phyloP scores from a whole-genome alignment of 2,888 invertebrate genomes.

The Syritta pipiens region DNA sequence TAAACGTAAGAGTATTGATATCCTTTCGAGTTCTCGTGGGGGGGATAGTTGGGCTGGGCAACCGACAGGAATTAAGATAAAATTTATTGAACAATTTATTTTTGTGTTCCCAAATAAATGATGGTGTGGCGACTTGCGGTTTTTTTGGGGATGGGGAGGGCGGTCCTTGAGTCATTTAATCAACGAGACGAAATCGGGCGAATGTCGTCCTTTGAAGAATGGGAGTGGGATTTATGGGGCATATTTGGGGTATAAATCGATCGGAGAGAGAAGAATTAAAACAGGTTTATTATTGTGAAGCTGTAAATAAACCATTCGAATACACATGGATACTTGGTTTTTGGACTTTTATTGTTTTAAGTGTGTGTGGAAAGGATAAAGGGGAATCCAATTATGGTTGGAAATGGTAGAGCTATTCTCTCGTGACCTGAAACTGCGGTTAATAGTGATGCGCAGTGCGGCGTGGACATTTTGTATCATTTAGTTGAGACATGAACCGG shows the following conservation, averaged over 20 bases:
- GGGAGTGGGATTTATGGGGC: slow-evolving; percentile 36
- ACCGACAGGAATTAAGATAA: slow-evolving; percentile 72
- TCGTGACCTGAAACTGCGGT: too few species aligned
- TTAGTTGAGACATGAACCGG: too few species aligned
- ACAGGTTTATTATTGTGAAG: slow-evolving; percentile 29
- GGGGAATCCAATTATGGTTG: slow-evolving; percentile 24
- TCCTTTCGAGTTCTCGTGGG: neutral
- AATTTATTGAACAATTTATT: slow-evolving; percentile 74
- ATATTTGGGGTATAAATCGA: slow-evolving; percentile 52
- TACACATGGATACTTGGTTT: neutral
- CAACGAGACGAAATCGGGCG: too few species aligned
- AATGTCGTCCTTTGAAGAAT: too few species aligned
- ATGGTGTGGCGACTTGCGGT: slow-evolving; percentile 44
- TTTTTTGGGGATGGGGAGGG: too few species aligned
- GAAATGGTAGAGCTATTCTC: too few species aligned
- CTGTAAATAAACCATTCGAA: slow-evolving; percentile 26
- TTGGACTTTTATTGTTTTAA: neutral
- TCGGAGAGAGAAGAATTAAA: slow-evolving; percentile 52
- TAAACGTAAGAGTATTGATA: slow-evolving; percentile 63
- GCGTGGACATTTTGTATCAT: too few species aligned
- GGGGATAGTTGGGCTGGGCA: slow-evolving; percentile 68
- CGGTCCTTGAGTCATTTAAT: slow-evolving; percentile 1
- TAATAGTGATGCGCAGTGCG: too few species aligned
- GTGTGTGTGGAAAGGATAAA: neutral
- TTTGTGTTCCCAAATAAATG: slow-evolving; percentile 65